Base-by-base conservation (phyloP, 1,140 invertebrate genomes). In the Psilanteris sp. region DNA sequence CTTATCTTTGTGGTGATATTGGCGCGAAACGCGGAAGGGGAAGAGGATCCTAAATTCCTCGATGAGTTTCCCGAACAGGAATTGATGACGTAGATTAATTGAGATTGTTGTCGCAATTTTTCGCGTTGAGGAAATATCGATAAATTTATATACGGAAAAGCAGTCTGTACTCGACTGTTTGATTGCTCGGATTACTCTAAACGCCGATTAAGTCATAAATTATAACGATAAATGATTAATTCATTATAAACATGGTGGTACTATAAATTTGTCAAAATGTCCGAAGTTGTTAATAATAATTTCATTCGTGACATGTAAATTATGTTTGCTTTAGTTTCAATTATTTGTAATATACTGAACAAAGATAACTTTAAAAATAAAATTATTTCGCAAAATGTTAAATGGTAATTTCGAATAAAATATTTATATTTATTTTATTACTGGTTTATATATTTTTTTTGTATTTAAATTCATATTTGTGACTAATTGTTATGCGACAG, bases 1-100 rank as follows among this genome's bases (percentile, higher is more conserved):
- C 54, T 61, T 70, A 70, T 62, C 55, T 55, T 54, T 24, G 16
- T 39, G 37, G 55, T 31, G 9, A 61, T 59, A 62, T 55, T 46
- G 62, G 39, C 48, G 41, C 41, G 26, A 62, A 71, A 54, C 27
- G 22, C 36, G 16, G 34, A 36, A 70, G 44, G 54, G 52, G 43
- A 34, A 27, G 43, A 41, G 24, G 13, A 11, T 46, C 54, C 54
- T 37, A 54, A 70, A 70, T 71, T 71, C 24, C 55, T 61, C 39
- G 37, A 71, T 44, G 46, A 61, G 22, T 54, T 54, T 54, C 39
- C 31, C 67, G 55, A 16, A 37, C 67, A 9, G 48, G 24, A 62
- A 71, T 71, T 62, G 68, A 72, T 62, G 48, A 54, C 55, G 32
- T 55, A 31, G 39, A 71, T 71, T 71, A 62, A 71, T 71, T 55